These are phyloP conservation scores for Podarcis raffonei DNA, from an alignment of 2,113 vertebrate species.

Conservation along the genomic window DNA sequence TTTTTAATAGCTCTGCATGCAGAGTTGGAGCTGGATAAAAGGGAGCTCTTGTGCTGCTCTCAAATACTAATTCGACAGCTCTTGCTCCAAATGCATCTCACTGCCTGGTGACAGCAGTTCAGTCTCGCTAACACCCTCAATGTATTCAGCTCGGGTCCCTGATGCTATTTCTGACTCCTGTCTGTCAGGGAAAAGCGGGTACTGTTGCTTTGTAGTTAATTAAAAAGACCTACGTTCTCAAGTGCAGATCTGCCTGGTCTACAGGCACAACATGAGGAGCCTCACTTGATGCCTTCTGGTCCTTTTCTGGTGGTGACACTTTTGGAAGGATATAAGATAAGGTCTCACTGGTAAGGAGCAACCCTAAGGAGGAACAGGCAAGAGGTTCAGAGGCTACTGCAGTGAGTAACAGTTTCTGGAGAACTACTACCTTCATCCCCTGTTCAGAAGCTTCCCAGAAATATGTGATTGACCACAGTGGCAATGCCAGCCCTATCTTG, in stretches of 20 bases:
- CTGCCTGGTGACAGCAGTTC: slow-evolving; percentile 21
- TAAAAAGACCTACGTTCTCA: neutral
- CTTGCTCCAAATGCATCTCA: neutral
- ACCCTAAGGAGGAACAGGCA: neutral
- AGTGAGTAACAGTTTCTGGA: neutral
- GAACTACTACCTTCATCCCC: neutral
- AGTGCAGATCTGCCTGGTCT: neutral
- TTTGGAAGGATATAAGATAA: too few species aligned
- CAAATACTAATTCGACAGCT: slow-evolving; percentile 11
- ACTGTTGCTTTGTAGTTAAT: neutral
- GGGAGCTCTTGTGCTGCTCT: accelerated
- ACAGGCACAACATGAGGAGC: neutral
- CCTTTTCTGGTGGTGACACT: neutral
- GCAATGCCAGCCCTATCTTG: too few species aligned
- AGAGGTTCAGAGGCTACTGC: neutral
- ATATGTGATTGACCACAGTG: too few species aligned
- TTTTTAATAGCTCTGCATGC: slow-evolving; percentile 38
- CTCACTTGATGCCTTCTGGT: neutral
- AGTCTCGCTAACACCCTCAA: slow-evolving; percentile 18
- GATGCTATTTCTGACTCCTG: slow-evolving; percentile 31
- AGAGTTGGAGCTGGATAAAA: slow-evolving; percentile 23
- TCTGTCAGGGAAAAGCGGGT: neutral
- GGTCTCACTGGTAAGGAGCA: neutral
- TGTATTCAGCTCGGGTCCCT: neutral
- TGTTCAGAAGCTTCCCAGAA: too few species aligned